These are phyloP conservation scores for Parauchenoglanis ngamensis DNA, from an alignment of 2,797 vertebrate species.

Conservation along the genomic window DNA sequence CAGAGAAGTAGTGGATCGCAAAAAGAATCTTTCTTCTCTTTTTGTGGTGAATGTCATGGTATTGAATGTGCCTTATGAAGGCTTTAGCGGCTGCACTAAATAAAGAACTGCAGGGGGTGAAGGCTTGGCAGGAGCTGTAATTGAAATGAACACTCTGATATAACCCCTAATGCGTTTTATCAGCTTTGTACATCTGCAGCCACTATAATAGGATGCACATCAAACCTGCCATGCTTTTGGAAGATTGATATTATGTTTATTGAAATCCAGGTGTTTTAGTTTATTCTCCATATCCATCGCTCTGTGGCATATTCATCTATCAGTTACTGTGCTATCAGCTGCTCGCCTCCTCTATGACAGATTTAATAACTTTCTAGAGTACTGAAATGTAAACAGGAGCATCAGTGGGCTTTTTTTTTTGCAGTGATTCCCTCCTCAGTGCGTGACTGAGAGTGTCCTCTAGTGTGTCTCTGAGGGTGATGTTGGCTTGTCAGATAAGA, in stretches of 20 bases:
- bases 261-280: slow-evolving; percentile 59
- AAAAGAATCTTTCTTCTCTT: slow-evolving; percentile 50
- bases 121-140: slow-evolving; percentile 57
- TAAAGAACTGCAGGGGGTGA: slow-evolving; percentile 59
- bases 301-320: slow-evolving; percentile 51
- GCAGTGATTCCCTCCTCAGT: slow-evolving; percentile 4
- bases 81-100: slow-evolving; percentile 62
- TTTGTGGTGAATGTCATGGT: slow-evolving; percentile 57
- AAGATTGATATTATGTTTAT: slow-evolving; percentile 63
- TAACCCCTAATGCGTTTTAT: slow-evolving; percentile 62
- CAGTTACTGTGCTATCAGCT: slow-evolving; percentile 41
- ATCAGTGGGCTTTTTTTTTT: slow-evolving; percentile 30
- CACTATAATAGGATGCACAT: slow-evolving; percentile 56
- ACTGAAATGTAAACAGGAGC: slow-evolving; percentile 42
- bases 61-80: slow-evolving; percentile 59
- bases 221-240: slow-evolving; percentile 53
- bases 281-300: slow-evolving; percentile 42
- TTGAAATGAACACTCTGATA: slow-evolving; percentile 63
- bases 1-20: slow-evolving; percentile 47
- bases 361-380: slow-evolving; percentile 53
- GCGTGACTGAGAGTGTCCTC: slow-evolving; percentile 18
- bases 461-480: slow-evolving; percentile 34
- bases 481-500: slow-evolving; percentile 41
- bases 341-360: slow-evolving; percentile 41
- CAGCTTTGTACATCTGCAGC: slow-evolving; percentile 59